Conservation (phyloP, 2,113 vertebrate genomes). For the Erythrolamprus reginae region DNA sequence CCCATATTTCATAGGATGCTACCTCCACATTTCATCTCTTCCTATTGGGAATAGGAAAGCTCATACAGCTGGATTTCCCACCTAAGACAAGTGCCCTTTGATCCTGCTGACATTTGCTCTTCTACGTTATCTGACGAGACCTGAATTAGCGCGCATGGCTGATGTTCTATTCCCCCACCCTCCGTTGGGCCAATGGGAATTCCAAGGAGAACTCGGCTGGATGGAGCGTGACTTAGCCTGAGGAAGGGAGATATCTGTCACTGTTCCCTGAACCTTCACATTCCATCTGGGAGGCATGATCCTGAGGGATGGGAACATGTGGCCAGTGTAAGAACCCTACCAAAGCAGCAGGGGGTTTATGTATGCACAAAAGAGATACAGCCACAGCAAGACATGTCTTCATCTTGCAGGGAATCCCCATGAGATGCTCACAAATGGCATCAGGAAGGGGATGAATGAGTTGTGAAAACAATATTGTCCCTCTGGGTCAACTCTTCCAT, state of each 20-base stretch:
- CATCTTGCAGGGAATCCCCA: not conserved
- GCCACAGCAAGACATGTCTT: constrained; percentile 1
- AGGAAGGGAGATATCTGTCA: not conserved
- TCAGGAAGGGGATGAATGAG: not conserved
- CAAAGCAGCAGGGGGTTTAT: constrained; percentile 4
- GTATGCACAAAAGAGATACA: constrained; percentile 9
- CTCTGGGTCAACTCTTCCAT: not conserved
- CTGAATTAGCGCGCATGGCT: not conserved
- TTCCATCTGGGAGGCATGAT: not conserved
- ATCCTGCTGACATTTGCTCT: not conserved
- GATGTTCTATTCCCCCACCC: not conserved
- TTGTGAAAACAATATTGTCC: not conserved
- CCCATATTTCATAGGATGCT: not conserved
- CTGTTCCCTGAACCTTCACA: not conserved
- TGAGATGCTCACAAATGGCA: not conserved
- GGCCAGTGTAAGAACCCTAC: not conserved
- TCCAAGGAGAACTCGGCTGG: not conserved
- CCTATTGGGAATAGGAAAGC: not conserved
- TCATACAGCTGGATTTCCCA: too few species aligned
- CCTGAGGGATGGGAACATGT: not conserved
- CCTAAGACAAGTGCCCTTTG: not conserved
- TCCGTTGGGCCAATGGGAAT: fast-evolving
- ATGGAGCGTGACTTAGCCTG: not conserved
- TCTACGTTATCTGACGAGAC: fast-evolving
- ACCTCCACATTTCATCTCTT: not conserved